A percentile compares a stretch with the other conserved stretches of the same genome.
Conservation (phyloP, 2,888 invertebrate genomes). For the Calliopum simillimum region DNA sequence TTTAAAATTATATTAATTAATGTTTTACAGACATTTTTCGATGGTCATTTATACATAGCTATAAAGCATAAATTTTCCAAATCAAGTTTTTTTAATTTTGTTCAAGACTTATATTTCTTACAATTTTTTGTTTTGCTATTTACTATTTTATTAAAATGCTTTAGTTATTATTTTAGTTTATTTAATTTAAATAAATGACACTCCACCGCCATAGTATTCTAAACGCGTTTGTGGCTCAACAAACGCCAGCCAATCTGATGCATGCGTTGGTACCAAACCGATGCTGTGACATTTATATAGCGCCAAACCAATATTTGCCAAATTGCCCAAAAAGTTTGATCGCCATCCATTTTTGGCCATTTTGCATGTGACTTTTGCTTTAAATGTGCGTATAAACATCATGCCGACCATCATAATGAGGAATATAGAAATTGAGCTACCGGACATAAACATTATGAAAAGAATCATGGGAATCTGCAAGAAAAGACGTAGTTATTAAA, state of each 20-base stretch:
- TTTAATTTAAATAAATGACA: conserved; percentile 70
- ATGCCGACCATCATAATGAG: conserved; percentile 99
- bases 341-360: conserved; percentile 91
- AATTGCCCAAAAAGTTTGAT: conserved; percentile 93
- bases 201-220: conserved; percentile 88
- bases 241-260: conserved; percentile 98
- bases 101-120: conserved; percentile 46
- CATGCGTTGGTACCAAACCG: conserved; percentile 96
- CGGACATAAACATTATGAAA: conserved; percentile 99
- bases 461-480: conserved; percentile 91
- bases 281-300: conserved; percentile 98
- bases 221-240: conserved; percentile 88
- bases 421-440: conserved; percentile 98
- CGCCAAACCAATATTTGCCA: conserved; percentile 90
- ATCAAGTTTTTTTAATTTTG: conserved; percentile 15
- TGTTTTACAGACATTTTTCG: too few relatives aligned
- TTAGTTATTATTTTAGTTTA: neutral
- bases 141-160: conserved; percentile 13
- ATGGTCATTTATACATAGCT: too few relatives aligned
- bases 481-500: neutral
- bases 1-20: too few relatives aligned
- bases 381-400: conserved; percentile 95
- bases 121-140: conserved; percentile 27
- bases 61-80: too few relatives aligned
- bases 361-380: conserved; percentile 92